Base-by-base conservation (phyloP, 1,140 invertebrate genomes). In the Cyphomyrmex costatus region DNA sequence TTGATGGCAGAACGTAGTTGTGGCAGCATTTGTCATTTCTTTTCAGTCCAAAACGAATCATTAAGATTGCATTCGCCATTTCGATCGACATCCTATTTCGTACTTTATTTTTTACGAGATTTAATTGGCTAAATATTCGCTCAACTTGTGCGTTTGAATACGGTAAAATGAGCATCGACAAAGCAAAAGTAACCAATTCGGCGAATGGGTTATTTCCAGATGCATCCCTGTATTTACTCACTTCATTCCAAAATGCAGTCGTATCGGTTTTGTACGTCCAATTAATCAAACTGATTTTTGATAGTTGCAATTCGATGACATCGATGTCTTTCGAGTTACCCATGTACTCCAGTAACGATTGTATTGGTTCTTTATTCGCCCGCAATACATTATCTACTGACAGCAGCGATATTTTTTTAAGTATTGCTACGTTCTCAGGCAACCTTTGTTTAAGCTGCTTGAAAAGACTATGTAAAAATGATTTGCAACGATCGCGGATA, bases 391-490 rank as follows among this genome's bases (percentile, higher is more conserved):
- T 30, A 30, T 16, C 4, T 16, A 61, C 27, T 61, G 60, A 61
- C 0, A 61, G 27, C 27, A 61, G 12, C 60, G 60, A 61, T 61
- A 61, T 61, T 61, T 61, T 61, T 61, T 30, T 61, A 30, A 61
- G 60, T 19, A 30, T 65, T 4, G 3, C 8, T 65, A 65, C 33
- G 2, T 65, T 65, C 1, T 65, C 63, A 8, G 63, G 63, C 7
- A 65, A 65, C 36, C 63, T 19, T 36, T 65, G 63, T 65, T 65
- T 65, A 3, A 65, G 63, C 30, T 65, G 30, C 63, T 65, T 65
- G 0, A 36, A 65, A 36, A 65, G 33, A 19, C 8, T 21, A 5
- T 36, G 33, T 36, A 65, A 65, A n/a, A 65, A 65, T 36, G 19
- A 65, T 65, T 36, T 65, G 19, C 8, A 65, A 19, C 33, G 63